Conservation (phyloP, 2,888 invertebrate species). For the Amblyjoppa fuscipennis region DNA sequence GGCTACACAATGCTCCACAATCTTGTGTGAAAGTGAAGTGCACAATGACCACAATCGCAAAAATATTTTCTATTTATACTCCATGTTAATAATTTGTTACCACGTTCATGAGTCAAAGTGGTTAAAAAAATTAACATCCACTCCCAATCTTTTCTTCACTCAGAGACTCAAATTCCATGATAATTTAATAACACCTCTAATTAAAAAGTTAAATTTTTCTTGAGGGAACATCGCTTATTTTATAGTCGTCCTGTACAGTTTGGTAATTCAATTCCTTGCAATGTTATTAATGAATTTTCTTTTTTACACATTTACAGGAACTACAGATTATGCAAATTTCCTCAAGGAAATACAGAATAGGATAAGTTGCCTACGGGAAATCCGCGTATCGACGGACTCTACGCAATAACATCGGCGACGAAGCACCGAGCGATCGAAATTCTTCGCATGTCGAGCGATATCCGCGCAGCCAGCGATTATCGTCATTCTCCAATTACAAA, state of each 20-base stretch:
- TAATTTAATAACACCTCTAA: not conserved
- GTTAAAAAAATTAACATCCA: not conserved
- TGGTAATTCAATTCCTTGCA: not conserved
- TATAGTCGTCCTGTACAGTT: not conserved
- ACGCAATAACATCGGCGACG: slow-evolving; percentile 1
- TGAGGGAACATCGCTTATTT: not conserved
- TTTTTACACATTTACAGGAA: not conserved
- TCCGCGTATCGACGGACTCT: not conserved
- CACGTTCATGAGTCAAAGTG: not conserved
- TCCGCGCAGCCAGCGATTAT: not conserved
- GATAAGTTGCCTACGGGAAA: not conserved
- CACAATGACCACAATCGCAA: no score
- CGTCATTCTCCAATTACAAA: slow-evolving; percentile 8
- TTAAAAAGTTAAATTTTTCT: not conserved
- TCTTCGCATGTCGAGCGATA: not conserved
- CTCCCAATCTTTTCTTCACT: not conserved
- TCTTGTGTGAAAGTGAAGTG: no score
- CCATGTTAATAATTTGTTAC: not conserved
- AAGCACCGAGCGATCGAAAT: not conserved
- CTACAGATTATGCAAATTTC: not conserved
- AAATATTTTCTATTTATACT: not conserved
- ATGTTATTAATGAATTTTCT: not conserved
- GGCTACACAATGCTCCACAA: no score
- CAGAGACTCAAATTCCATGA: not conserved
- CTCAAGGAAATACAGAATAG: not conserved